Evolutionary conservation across 2,797 vertebrate species (phyloP).

Genomic region (Xiphorhynchus erythropygius): DNA sequence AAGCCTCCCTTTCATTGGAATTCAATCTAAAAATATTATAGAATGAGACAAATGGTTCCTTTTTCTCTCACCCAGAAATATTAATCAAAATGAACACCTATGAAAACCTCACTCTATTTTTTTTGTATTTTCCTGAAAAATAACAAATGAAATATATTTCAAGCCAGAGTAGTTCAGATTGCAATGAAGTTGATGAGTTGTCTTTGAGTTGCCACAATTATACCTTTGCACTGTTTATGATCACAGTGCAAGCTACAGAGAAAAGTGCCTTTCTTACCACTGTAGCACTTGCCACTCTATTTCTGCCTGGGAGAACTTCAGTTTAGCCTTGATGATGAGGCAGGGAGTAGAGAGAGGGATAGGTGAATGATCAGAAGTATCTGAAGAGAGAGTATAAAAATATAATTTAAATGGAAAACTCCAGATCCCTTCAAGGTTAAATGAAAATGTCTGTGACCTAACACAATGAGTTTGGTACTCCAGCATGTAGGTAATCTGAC

Average conservation of each 20-base stretch:
- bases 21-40: background rate
- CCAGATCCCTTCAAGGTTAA: background rate
- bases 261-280: background rate
- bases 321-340: background rate
- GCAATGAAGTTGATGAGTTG: background rate
- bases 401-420: background rate
- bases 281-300: background rate
- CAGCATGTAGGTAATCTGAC: background rate
- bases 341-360: background rate
- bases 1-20: background rate
- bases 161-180: background rate
- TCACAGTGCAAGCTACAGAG: background rate
- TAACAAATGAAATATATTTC: background rate
- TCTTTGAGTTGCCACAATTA: background rate
- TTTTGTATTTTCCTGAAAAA: background rate
- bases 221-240: background rate
- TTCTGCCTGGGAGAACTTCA: background rate
- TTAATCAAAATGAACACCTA: background rate
- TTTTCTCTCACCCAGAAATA: background rate
- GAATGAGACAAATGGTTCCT: background rate
- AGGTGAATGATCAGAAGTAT: background rate
- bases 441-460: background rate
- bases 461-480: background rate
- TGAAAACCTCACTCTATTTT: background rate
- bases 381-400: background rate